These are phyloP conservation scores for Triplophysa bombifrons DNA, from an alignment of 2,797 vertebrate species.

Conservation along the genomic window DNA sequence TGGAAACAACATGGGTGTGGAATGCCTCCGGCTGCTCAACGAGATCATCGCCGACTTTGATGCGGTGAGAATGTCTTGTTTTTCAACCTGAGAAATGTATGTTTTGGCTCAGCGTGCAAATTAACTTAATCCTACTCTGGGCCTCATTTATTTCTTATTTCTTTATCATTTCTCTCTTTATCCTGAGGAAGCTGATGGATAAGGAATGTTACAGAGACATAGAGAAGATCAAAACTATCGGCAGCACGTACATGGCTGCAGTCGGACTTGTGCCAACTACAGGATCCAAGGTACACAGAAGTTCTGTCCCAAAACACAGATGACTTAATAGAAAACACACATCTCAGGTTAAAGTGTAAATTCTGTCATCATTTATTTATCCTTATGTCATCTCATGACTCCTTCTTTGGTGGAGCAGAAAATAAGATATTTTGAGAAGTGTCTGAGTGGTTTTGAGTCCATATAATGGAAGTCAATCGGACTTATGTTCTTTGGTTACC, in stretches of 20 bases:
- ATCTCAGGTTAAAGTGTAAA: no score
- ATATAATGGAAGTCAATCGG: no score
- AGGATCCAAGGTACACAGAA: slow-evolving; percentile 84
- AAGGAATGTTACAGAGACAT: slow-evolving; percentile 96
- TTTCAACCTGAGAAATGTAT: slow-evolving; percentile 5
- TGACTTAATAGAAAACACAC: no score
- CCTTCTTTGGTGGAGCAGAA: no score
- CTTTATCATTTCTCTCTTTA: not conserved
- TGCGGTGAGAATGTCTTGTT: slow-evolving; percentile 74
- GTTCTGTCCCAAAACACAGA: not conserved
- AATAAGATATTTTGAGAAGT: no score
- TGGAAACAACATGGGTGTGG: slow-evolving; percentile 92
- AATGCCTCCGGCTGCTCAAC: slow-evolving; percentile 88
- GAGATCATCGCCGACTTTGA: slow-evolving; percentile 93
- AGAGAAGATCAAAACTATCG: slow-evolving; percentile 99
- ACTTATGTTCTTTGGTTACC: no score
- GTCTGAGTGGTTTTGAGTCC: no score
- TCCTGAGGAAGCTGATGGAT: slow-evolving; percentile 85
- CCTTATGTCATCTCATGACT: no score
- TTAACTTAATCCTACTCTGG: slow-evolving; percentile 34
- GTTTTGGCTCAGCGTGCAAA: slow-evolving; percentile 26
- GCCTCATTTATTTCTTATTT: slow-evolving; percentile 9
- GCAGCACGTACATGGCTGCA: slow-evolving; percentile 98
- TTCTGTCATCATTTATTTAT: no score
- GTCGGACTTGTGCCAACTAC: slow-evolving; percentile 93